Conservation (phyloP, 1,140 invertebrate species). For the Rhynchophorus ferrugineus region DNA sequence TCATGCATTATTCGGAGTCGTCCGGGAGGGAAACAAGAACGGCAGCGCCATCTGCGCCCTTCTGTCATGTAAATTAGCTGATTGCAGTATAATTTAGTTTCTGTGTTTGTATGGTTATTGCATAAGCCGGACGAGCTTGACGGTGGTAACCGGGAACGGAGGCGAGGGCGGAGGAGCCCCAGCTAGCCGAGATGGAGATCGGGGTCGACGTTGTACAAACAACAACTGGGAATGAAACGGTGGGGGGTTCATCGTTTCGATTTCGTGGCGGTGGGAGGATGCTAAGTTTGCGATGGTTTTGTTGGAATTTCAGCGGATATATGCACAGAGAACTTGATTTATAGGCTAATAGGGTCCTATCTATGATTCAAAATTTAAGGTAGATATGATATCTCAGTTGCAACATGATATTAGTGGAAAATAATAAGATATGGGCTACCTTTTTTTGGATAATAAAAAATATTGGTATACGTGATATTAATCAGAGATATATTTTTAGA, state of each 20-base stretch:
- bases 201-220: neutral
- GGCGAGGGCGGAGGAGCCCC: neutral
- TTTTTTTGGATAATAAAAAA: no score
- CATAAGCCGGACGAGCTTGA: slow-evolving; percentile 19
- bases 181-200: neutral
- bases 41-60: slow-evolving; percentile 25
- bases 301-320: no score
- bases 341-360: no score
- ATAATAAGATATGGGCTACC: no score
- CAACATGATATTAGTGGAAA: no score
- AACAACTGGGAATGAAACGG: neutral
- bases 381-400: no score
- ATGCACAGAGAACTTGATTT: no score
- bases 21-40: slow-evolving; percentile 24
- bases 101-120: slow-evolving; percentile 29
- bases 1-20: slow-evolving; percentile 28
- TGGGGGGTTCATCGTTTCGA: neutral
- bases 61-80: slow-evolving; percentile 33
- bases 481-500: no score
- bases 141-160: neutral
- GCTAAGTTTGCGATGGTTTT: no score
- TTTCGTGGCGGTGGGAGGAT: neutral
- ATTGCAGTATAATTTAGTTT: slow-evolving; percentile 31
- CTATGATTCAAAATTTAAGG: no score
- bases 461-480: no score